Base-by-base conservation (phyloP, 2,797 vertebrate genomes). In the Champsocephalus gunnari region DNA sequence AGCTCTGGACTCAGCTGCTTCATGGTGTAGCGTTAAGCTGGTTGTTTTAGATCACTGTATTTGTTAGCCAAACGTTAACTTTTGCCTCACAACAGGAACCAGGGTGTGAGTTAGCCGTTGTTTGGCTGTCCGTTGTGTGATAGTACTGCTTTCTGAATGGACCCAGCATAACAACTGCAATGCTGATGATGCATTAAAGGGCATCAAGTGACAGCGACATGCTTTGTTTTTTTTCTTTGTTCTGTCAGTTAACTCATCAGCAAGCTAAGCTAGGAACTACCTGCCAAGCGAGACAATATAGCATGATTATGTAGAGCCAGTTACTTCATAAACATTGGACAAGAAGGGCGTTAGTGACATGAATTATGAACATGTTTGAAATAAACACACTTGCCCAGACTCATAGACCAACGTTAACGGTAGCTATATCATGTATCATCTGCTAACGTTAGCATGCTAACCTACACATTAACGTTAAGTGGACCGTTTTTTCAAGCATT, bases 191-290 rank as follows among this genome's bases (percentile, higher is more conserved):
- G 5, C 19, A 56, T 43, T 0, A 0, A 3, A 54, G 9, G 3
- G 9, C 67, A 88, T 77, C 59, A 66, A 59, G 75, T 79, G 77
- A 85, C 82, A 68, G 56, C 53, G 44, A 75, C 65, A 34, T 45
- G 77, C 84, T 89, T 91, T 90, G 86, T 89, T 79, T 80, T 75
- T 67, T 65, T 32, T 82, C 85, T 91, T 93, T 93, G 89, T 92
- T 87, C 81, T 59, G 44, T 17, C 43, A 55, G 47, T 68, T 34
- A 17, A 71, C 68, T 63, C 45, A 32, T 58, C 56, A 71, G 19
- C 19, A 55, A 55, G 13, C 19, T 80, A 58, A 45, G 58, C 57
- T 68, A 65, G 4, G 0, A 47, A 3, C 44, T 56, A 0, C 44
- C 7, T 5, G 17, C 7, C 12, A 38, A 69, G 11, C 53, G 12